phyloP scores from a whole-genome alignment of 2,888 invertebrate species.

The Conops quadrifasciatus region DNA sequence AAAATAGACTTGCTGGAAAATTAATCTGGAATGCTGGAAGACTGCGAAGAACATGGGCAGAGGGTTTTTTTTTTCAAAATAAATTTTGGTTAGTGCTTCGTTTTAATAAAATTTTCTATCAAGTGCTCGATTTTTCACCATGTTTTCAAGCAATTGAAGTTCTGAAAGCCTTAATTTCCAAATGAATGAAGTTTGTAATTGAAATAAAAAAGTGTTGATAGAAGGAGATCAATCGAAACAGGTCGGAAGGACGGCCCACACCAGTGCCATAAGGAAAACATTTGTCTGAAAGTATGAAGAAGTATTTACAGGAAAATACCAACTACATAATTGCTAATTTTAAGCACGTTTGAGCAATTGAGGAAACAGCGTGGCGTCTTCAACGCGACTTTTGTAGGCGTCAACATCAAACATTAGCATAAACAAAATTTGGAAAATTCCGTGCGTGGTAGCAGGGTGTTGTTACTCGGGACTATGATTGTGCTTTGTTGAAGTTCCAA shows the following conservation, averaged over 20 bases:
- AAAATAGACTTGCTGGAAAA: too few species aligned
- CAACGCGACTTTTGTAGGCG: constrained; percentile 10
- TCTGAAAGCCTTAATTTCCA: background rate
- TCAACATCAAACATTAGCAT: background rate
- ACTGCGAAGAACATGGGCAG: too few species aligned
- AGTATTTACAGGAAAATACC: too few species aligned
- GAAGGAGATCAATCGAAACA: background rate
- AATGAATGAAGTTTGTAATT: background rate
- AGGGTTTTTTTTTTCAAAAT: too few species aligned
- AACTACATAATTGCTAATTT: constrained; percentile 1
- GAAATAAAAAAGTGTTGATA: constrained; percentile 12
- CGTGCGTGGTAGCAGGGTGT: background rate
- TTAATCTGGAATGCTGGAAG: too few species aligned
- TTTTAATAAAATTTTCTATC: constrained; percentile 6
- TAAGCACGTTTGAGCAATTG: constrained; percentile 11
- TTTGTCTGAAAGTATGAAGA: too few species aligned
- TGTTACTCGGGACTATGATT: background rate
- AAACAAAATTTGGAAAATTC: constrained; percentile 5
- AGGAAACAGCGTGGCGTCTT: background rate
- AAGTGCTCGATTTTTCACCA: constrained; percentile 19
- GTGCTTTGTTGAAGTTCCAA: background rate
- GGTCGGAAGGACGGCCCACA: background rate
- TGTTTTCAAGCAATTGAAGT: constrained; percentile 20
- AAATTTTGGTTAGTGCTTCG: too few species aligned
- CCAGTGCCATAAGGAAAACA: too few species aligned